phyloP scores from a whole-genome alignment of 2,113 vertebrate species.

The Oreochromis tanganicae region DNA sequence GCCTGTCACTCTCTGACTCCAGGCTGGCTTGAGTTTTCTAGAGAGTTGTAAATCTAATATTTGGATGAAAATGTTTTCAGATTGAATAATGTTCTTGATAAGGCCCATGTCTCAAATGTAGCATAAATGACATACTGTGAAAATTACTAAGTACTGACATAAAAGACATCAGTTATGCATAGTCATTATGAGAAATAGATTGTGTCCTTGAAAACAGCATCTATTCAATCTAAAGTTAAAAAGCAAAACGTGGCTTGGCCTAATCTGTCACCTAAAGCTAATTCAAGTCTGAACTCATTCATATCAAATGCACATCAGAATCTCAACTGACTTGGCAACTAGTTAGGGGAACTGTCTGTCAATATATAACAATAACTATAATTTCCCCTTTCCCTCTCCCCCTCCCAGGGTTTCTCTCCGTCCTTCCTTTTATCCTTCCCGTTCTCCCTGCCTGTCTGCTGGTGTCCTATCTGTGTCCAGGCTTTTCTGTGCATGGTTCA shows the following conservation, averaged over 20 bases:
- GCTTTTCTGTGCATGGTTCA: constrained; percentile 58
- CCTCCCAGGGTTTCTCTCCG: background rate
- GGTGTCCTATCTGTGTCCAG: constrained; percentile 39
- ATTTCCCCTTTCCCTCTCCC: background rate
- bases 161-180: background rate
- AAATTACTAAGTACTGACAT: background rate
- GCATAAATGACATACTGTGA: background rate
- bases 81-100: constrained; percentile 1
- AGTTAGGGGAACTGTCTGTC: background rate
- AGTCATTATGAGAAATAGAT: background rate
- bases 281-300: background rate
- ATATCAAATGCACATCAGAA: constrained; percentile 15
- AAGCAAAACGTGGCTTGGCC: background rate
- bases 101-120: background rate
- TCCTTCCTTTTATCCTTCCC: background rate
- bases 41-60: constrained; percentile 17
- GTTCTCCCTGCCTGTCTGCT: background rate
- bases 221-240: background rate
- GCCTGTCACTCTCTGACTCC: background rate
- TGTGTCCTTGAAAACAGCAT: background rate
- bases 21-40: background rate
- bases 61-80: background rate
- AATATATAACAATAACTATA: constrained; percentile 1
- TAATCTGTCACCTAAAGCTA: background rate
- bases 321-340: background rate